Conservation (phyloP, 2,888 invertebrate genomes). For the Mesodorylaimus sp. region DNA sequence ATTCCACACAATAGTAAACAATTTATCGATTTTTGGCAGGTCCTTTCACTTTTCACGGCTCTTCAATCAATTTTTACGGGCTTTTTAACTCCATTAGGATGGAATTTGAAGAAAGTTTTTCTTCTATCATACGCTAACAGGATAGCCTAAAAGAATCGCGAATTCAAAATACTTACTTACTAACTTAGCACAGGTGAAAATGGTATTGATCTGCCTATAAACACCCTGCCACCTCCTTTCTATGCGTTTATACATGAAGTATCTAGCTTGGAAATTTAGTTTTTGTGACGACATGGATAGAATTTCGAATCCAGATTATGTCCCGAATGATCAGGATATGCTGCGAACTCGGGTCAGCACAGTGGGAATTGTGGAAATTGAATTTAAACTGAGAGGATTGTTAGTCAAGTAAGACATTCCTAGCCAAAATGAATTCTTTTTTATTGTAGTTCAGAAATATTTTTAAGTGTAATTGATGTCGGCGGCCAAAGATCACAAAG, state of each 20-base stretch:
- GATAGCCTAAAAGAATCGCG: too few species aligned
- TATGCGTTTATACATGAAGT: too few species aligned
- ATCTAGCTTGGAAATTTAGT: too few species aligned
- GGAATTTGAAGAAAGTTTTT: too few species aligned
- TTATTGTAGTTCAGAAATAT: background rate
- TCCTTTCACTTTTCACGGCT: too few species aligned
- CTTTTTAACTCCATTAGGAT: too few species aligned
- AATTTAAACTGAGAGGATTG: conserved; percentile 97
- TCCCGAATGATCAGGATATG: conserved; percentile 96
- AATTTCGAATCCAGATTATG: conserved; percentile 80
- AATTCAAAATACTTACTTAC: background rate
- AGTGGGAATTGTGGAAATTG: conserved; percentile 98
- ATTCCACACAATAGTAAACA: conserved; percentile 98
- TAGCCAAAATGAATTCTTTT: conserved; percentile 5
- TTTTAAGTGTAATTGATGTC: conserved; percentile 92
- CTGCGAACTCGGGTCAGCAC: conserved; percentile 95
- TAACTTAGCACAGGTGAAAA: background rate
- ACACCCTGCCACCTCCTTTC: too few species aligned
- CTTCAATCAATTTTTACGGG: too few species aligned
- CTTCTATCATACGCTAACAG: too few species aligned
- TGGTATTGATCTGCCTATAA: conserved; percentile 36
- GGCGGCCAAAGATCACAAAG: conserved; percentile 98
- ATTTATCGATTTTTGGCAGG: too few species aligned
- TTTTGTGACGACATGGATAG: conserved; percentile 96
- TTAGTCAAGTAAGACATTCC: conserved; percentile 67